Base-by-base conservation (phyloP, 2,113 vertebrate species). In the Coregonus clupeaformis region DNA sequence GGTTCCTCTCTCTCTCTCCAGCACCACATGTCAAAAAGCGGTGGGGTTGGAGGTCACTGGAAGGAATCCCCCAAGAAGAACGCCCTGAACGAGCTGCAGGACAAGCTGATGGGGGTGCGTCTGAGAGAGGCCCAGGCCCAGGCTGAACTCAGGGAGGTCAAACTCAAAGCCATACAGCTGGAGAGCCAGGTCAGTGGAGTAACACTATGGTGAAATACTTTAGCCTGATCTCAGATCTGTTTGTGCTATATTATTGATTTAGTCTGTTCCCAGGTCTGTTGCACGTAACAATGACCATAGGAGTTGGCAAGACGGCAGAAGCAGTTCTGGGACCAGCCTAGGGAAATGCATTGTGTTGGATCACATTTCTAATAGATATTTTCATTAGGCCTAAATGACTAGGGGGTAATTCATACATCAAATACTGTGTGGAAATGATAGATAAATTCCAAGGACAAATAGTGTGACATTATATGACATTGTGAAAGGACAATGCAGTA, bases 1-100 rank as follows among this genome's bases (percentile, higher is more conserved):
- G 6, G 52, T 47, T 24, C 5, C 63, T 66, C 36, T 69, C 25
- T 13, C 25, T 20, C 67, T 70, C 42, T 65, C n/a, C 84, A 96
- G 95, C 92, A 94, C 69, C 94, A 96, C 22, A 91, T 94, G 88
- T 93, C 95, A 57, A 94, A 94, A 12, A 83, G 90, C 20, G 24
- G 62, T 0, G 74, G 88, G 0, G 93, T 94, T 2, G 93, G 92
- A 2, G 92, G 95, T 59, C 94, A 95, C 87, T 96, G 96, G 95
- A 97, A 96, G 86, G 96, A 97, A 60, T 97, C 96, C 9, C 96
- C 96, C 0, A 94, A 96, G 88, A 97, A 97, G 86, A 94, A 94
- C 69, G 93, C 94, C 1, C 84, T 95, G 85, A 94, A 94, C 18
- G 96, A 97, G 86, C 89, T 97, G 80, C 96, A 98, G 89, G 96